These are phyloP conservation scores for Leptopilina myrica DNA, from an alignment of 2,888 invertebrate species.

Conservation along the genomic window DNA sequence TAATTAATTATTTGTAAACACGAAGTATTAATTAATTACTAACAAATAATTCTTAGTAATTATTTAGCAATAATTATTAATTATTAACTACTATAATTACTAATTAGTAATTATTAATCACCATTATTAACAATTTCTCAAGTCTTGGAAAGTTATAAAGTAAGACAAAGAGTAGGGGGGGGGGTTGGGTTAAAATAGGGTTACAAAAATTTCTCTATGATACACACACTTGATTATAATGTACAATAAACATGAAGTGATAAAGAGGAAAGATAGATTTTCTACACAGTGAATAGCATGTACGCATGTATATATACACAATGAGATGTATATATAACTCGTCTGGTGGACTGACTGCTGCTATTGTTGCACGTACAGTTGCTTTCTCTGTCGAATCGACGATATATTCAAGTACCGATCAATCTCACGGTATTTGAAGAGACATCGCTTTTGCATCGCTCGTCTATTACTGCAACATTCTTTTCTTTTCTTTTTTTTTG, in stretches of 20 bases:
- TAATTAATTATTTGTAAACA: too few species aligned
- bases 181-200: too few species aligned
- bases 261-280: slow-evolving; percentile 46
- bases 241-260: slow-evolving; percentile 17
- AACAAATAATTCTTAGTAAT: too few species aligned
- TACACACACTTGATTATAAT: background rate
- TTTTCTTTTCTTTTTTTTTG: too few species aligned
- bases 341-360: slow-evolving; percentile 77
- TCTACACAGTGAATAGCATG: slow-evolving; percentile 69
- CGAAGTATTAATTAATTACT: too few species aligned
- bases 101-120: too few species aligned
- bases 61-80: too few species aligned
- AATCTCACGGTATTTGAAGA: slow-evolving; percentile 60
- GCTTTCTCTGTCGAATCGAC: slow-evolving; percentile 59
- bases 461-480: slow-evolving; percentile 57
- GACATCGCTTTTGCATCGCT: slow-evolving; percentile 54
- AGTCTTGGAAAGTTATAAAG: too few species aligned
- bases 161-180: too few species aligned
- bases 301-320: slow-evolving; percentile 55
- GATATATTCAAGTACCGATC: slow-evolving; percentile 55
- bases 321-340: slow-evolving; percentile 66
- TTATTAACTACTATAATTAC: too few species aligned
- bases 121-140: too few species aligned
- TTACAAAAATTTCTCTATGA: slow-evolving; percentile 2
- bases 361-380: slow-evolving; percentile 67